Percentiles rank a stretch among this genome's conserved stretches.
Conservation (phyloP, 1,140 invertebrate genomes). For the Eciton burchellii region DNA sequence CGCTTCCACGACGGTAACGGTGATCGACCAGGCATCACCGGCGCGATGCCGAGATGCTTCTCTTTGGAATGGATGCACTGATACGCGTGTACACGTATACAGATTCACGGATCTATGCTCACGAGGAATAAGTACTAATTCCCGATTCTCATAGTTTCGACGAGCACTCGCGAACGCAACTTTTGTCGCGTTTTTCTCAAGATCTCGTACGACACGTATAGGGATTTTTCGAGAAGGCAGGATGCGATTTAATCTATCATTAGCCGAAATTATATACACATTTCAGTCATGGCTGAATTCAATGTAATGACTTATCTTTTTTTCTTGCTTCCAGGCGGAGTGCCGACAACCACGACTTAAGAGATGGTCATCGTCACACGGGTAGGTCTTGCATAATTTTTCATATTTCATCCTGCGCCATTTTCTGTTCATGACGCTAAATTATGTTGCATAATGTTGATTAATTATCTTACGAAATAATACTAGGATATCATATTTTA, state of each 20-base stretch:
- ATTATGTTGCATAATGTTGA: no score
- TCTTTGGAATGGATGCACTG: slow-evolving; percentile 61
- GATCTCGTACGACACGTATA: slow-evolving; percentile 31
- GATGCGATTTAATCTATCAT: neutral
- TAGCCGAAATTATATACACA: neutral
- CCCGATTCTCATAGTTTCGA: neutral
- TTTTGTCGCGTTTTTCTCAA: neutral
- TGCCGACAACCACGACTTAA: slow-evolving; percentile 81
- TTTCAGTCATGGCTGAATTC: neutral
- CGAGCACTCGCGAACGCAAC: neutral
- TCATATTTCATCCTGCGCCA: neutral
- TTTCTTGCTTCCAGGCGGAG: slow-evolving; percentile 78
- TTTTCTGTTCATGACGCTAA: neutral
- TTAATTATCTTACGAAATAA: no score
- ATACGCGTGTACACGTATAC: slow-evolving; percentile 21
- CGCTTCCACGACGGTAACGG: slow-evolving; percentile 79
- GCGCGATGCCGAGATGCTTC: slow-evolving; percentile 65
- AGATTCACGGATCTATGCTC: slow-evolving; percentile 11
- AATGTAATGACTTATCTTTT: neutral
- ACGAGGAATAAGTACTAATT: neutral
- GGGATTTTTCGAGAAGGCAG: neutral
- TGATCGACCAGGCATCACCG: slow-evolving; percentile 78
- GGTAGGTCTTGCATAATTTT: slow-evolving; percentile 84
- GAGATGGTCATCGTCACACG: slow-evolving; percentile 91
- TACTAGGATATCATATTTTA: no score